A percentile compares a stretch with the other conserved stretches of the same genome.
These are phyloP conservation scores for Pantala flavescens DNA, from an alignment of 1,140 invertebrate genomes.

Conservation along the genomic window DNA sequence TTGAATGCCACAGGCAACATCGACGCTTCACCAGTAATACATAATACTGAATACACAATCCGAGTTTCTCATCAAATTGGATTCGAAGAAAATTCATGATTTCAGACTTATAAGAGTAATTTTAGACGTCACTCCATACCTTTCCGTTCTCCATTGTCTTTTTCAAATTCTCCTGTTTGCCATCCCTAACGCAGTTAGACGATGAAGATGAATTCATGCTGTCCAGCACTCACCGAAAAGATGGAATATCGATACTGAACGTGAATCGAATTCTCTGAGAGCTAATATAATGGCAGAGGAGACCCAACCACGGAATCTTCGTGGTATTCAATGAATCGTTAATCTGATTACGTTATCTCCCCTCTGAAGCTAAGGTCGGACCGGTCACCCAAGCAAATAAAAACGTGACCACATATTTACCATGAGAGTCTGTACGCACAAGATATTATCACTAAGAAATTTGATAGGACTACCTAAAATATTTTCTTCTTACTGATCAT, in stretches of 20 bases:
- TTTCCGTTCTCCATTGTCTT: background rate
- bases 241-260: background rate
- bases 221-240: background rate
- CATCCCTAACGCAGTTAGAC: background rate
- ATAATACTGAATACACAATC: too few relatives aligned
- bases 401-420: background rate
- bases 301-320: background rate
- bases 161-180: background rate
- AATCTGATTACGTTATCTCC: background rate
- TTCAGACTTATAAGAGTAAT: too few relatives aligned
- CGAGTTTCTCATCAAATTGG: too few relatives aligned
- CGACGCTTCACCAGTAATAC: too few relatives aligned
- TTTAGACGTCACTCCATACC: too few relatives aligned
- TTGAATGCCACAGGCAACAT: too few relatives aligned
- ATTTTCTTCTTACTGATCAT: too few relatives aligned
- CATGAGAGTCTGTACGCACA: background rate
- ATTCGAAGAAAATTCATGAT: too few relatives aligned
- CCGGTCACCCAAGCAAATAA: background rate
- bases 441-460: background rate
- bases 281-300: background rate
- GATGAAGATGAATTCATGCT: background rate
- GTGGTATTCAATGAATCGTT: background rate
- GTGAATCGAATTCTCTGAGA: background rate
- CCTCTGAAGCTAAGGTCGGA: background rate
- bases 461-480: background rate